These are phyloP conservation scores for Rattus norvegicus DNA, from an alignment of 2,113 vertebrate species.

Conservation along the genomic window GRCr8 NC_086020.1:247363001-247363500, in stretches of 20 bases:
- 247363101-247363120: not conserved
- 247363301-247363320: not conserved
- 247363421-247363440: not conserved
- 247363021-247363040: not conserved
- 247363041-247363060: not conserved
- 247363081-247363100: not conserved
- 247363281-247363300: not conserved
- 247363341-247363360: not conserved
- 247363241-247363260: not conserved
- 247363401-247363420: not conserved
- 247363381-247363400: not conserved
- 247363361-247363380: not conserved
- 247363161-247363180: not conserved
- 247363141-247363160: not conserved
- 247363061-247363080: not conserved
- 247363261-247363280: conserved; percentile 3
- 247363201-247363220: not conserved
- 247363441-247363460: not conserved
- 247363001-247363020: not conserved
- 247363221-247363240: not conserved
- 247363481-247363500: not conserved
- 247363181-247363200: not conserved
- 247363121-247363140: not conserved
- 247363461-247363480: not conserved
- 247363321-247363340: accelerated